Conservation (phyloP, 2,888 invertebrate genomes). For the Agapostemon virescens region DNA sequence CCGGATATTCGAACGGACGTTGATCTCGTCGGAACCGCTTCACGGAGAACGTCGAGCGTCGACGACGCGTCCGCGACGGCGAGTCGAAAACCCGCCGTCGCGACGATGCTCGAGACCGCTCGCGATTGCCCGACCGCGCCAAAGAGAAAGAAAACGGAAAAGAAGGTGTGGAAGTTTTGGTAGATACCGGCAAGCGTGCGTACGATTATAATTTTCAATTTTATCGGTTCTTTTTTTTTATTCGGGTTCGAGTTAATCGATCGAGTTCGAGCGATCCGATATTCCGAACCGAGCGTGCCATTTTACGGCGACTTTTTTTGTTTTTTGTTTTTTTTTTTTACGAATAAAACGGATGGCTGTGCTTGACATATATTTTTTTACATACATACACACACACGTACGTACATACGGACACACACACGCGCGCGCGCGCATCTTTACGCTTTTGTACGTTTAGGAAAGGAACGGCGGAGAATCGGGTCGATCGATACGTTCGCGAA, state of each 20-base stretch:
- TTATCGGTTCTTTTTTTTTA: background rate
- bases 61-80: background rate
- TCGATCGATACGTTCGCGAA: background rate
- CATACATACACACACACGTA: too few relatives aligned
- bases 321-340: background rate
- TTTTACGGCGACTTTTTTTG: background rate
- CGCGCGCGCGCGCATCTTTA: too few relatives aligned
- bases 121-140: background rate
- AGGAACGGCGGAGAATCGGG: background rate
- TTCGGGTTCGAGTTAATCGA: background rate
- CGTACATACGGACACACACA: too few relatives aligned
- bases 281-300: background rate
- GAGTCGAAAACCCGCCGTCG: background rate
- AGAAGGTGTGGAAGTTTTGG: constrained; percentile 70
- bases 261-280: too few relatives aligned
- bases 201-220: background rate
- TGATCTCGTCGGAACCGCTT: background rate
- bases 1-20: background rate
- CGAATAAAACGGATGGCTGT: constrained; percentile 8
- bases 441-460: background rate
- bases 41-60: background rate
- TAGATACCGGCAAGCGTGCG: constrained; percentile 13
- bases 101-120: background rate
- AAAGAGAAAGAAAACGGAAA: constrained; percentile 34
- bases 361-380: too few relatives aligned